Evolutionary conservation across 2,888 invertebrate genomes (phyloP).

Genomic region (Agrochola litura): DNA sequence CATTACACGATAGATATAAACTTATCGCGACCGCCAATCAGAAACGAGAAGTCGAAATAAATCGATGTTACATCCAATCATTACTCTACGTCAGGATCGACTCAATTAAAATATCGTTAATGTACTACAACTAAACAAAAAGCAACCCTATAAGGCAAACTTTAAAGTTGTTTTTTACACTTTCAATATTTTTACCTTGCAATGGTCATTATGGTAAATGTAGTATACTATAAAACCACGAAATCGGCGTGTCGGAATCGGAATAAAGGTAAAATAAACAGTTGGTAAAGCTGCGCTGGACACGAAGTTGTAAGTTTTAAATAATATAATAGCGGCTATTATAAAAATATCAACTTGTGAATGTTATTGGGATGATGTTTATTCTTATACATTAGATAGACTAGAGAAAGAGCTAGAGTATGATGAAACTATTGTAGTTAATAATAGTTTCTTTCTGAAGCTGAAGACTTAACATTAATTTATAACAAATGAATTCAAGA

Average conservation of each 20-base stretch:
- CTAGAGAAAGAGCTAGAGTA: neutral
- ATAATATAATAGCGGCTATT: conserved; percentile 79
- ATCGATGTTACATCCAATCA: conserved; percentile 91
- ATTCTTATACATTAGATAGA: neutral
- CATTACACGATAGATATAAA: conserved; percentile 88
- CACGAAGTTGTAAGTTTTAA: conserved; percentile 74
- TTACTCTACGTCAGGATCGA: conserved; percentile 90
- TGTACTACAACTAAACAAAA: conserved; percentile 78
- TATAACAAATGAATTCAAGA: no score
- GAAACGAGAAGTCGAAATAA: conserved; percentile 90
- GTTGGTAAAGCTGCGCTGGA: conserved; percentile 81
- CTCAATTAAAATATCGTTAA: conserved; percentile 91
- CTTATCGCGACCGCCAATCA: conserved; percentile 90
- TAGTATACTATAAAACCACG: conserved; percentile 89
- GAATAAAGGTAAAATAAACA: conserved; percentile 90
- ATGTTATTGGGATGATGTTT: conserved; percentile 25
- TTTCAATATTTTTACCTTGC: conserved; percentile 78
- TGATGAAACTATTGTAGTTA: neutral
- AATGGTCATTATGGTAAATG: conserved; percentile 89
- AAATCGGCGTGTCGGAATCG: conserved; percentile 89
- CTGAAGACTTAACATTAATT: neutral
- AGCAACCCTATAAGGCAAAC: conserved; percentile 74
- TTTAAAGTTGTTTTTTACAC: conserved; percentile 75
- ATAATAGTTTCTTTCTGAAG: neutral
- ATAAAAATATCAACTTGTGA: conserved; percentile 77